These are phyloP conservation scores for Macquaria ambigua DNA, from an alignment of 2,113 vertebrate genomes.

Conservation along the genomic window DNA sequence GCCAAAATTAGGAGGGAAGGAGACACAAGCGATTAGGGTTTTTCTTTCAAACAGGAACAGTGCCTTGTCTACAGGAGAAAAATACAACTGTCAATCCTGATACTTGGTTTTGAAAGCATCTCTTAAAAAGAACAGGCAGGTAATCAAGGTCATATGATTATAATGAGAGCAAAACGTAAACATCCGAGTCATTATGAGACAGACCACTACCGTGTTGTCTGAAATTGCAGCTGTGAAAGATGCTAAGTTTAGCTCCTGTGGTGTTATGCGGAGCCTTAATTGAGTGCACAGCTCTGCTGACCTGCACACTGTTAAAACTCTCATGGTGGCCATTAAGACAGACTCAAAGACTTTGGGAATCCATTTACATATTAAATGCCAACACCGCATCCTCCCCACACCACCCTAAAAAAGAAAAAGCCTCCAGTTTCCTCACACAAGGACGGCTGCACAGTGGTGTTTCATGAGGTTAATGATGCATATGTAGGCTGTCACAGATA, in stretches of 20 bases:
- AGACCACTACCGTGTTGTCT: constrained; percentile 26
- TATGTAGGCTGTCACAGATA: constrained; percentile 34
- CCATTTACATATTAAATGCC: constrained; percentile 60
- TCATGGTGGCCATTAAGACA: constrained; percentile 36
- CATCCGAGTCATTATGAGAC: constrained; percentile 29
- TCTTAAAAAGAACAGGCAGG: constrained; percentile 9
- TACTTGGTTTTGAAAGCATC: constrained; percentile 1
- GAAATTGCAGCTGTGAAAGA: constrained; percentile 49
- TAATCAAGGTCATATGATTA: constrained; percentile 23
- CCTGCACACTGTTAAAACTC: constrained; percentile 63
- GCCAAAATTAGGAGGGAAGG: constrained; percentile 69
- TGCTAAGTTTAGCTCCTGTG: constrained; percentile 64
- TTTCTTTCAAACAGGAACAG: constrained; percentile 21
- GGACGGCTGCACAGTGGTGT: constrained; percentile 3
- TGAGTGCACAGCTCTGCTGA: constrained; percentile 69
- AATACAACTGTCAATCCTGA: not conserved
- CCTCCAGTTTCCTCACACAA: constrained; percentile 3
- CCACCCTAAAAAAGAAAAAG: not conserved
- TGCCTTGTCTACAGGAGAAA: not conserved
- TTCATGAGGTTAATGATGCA: constrained; percentile 54
- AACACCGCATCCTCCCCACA: not conserved
- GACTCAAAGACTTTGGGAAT: constrained; percentile 42
- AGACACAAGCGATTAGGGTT: constrained; percentile 55
- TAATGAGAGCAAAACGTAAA: not conserved
- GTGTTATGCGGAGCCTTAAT: constrained; percentile 49